Conservation (phyloP, 2,113 vertebrate species). For the Rostratula benghalensis region DNA sequence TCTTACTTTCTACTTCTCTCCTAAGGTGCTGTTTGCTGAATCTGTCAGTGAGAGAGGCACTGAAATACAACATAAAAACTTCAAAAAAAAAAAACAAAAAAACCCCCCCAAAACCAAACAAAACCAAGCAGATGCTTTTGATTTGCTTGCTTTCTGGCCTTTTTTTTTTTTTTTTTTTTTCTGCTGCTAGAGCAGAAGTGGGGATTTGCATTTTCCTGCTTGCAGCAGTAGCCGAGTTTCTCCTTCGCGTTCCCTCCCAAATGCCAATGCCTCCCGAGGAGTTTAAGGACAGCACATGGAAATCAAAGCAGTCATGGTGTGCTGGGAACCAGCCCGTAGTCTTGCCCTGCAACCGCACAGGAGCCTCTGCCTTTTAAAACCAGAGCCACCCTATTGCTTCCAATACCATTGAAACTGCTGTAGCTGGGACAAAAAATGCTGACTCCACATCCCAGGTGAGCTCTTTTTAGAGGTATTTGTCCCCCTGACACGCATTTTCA, state of each 20-base stretch:
- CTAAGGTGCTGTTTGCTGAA: not conserved
- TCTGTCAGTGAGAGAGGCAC: not conserved
- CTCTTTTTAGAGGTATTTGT: not conserved
- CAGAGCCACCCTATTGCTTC: not conserved
- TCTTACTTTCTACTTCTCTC: not conserved
- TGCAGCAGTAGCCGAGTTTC: not conserved
- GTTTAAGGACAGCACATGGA: not conserved
- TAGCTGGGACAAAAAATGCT: not conserved
- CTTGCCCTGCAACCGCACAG: not conserved
- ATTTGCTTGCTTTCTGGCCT: not conserved
- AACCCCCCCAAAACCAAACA: no score
- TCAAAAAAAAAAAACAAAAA: not conserved
- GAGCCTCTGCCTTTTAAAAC: not conserved
- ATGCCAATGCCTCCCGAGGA: not conserved
- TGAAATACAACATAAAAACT: not conserved
- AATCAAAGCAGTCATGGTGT: not conserved
- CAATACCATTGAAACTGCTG: not conserved
- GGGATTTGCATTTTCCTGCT: conserved; percentile 23
- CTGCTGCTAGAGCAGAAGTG: not conserved
- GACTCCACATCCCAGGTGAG: not conserved
- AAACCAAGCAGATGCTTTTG: not conserved
- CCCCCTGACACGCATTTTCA: not conserved
- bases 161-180: not conserved
- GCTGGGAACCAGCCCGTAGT: not conserved
- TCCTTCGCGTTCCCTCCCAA: not conserved